Evolutionary conservation across 2,888 invertebrate genomes (phyloP).

Genomic region (Plemyria rubiginata): DNA sequence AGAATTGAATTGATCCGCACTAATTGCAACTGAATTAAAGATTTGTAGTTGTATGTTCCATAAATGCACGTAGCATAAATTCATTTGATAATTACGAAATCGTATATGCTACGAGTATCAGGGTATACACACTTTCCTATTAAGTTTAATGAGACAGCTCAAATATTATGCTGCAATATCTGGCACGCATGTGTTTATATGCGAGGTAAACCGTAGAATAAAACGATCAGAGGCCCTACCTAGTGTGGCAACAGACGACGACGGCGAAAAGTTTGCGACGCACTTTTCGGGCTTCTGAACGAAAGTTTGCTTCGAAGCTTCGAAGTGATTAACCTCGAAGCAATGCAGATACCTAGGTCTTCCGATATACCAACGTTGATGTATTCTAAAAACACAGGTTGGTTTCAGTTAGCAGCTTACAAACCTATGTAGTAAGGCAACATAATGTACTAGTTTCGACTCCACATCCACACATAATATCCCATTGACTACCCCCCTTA

Average conservation of each 20-base stretch:
- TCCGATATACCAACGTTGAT: not conserved
- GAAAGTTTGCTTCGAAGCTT: not conserved
- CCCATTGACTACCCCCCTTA: no score
- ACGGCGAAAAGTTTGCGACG: slow-evolving; percentile 63
- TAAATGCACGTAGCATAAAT: slow-evolving; percentile 33
- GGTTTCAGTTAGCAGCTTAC: not conserved
- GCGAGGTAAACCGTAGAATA: slow-evolving; percentile 50
- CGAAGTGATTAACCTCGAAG: slow-evolving; percentile 43
- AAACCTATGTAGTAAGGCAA: no score
- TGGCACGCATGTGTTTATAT: slow-evolving; percentile 50
- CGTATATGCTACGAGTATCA: slow-evolving; percentile 37
- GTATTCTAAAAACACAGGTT: not conserved
- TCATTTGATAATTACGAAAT: slow-evolving; percentile 53
- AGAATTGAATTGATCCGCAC: no score
- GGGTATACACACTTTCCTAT: slow-evolving; percentile 57
- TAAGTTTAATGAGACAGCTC: slow-evolving; percentile 65
- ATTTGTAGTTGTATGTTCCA: not conserved
- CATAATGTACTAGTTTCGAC: no score
- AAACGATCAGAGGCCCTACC: slow-evolving; percentile 64
- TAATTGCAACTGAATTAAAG: no score
- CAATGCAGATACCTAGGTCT: not conserved
- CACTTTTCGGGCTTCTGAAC: slow-evolving; percentile 62
- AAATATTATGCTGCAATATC: slow-evolving; percentile 70
- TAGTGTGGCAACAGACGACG: slow-evolving; percentile 59
- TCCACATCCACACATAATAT: no score